Percentiles rank a stretch among this genome's conserved stretches.
phyloP scores from a whole-genome alignment of 2,113 vertebrate species.

The Notiomystis cincta region DNA sequence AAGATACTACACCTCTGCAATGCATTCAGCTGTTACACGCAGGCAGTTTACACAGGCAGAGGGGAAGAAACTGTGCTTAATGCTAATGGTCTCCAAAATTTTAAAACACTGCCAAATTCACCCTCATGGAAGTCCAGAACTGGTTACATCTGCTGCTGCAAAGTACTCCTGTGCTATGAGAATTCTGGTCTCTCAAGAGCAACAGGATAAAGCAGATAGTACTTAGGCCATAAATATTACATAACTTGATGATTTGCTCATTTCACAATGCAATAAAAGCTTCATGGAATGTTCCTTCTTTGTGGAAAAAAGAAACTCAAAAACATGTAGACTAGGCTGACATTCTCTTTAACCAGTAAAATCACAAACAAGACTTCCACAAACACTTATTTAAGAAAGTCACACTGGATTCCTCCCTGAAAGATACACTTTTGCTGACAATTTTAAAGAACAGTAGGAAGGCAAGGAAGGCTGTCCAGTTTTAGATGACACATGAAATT shows the following conservation, averaged over 20 bases:
- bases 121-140: background rate
- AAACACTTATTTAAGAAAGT: background rate
- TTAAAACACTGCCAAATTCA: background rate
- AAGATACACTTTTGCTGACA: background rate
- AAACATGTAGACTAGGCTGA: background rate
- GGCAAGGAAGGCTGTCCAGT: background rate
- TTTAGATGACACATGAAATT: background rate
- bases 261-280: background rate
- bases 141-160: background rate
- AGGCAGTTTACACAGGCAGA: background rate
- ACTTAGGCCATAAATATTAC: background rate
- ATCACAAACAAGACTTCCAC: background rate
- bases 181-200: background rate
- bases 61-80: background rate
- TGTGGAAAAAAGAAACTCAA: background rate
- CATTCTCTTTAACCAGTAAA: background rate
- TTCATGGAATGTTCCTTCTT: background rate
- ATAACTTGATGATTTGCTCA: background rate
- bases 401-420: background rate
- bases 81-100: background rate
- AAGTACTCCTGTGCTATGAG: background rate
- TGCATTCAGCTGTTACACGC: fast-evolving
- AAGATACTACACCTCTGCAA: background rate
- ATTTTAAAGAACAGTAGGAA: background rate
- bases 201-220: background rate